Evolutionary conservation across 2,888 invertebrate species (phyloP).

Genomic region (Ctena decussata): DNA sequence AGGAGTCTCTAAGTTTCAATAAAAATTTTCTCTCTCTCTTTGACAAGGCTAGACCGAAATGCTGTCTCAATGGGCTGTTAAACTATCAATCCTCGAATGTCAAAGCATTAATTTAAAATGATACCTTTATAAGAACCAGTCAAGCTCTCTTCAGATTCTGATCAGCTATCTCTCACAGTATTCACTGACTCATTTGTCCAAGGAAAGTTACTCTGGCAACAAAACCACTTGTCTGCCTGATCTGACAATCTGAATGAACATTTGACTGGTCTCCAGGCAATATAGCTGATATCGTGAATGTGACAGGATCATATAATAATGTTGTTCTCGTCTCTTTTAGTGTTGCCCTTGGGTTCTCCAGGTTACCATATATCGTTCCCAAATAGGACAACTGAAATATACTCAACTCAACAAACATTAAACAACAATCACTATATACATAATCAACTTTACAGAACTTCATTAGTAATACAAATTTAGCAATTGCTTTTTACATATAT

Average conservation of each 20-base stretch:
- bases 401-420: slow-evolving; percentile 11
- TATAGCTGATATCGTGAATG: neutral
- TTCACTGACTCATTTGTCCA: too few species aligned
- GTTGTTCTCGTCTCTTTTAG: neutral
- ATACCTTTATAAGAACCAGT: neutral
- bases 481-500: neutral
- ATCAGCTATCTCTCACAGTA: too few species aligned
- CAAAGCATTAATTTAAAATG: neutral
- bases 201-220: too few species aligned
- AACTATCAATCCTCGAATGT: too few species aligned
- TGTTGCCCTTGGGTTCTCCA: neutral
- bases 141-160: neutral
- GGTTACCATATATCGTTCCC: neutral
- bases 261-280: neutral
- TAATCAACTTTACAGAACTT: neutral
- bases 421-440: slow-evolving; percentile 2
- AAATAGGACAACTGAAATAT: neutral
- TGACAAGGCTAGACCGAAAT: too few species aligned
- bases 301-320: neutral
- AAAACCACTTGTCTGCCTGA: too few species aligned
- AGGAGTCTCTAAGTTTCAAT: too few species aligned
- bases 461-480: neutral
- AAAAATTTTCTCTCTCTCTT: too few species aligned
- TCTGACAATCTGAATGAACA: too few species aligned
- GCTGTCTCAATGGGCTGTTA: too few species aligned